Evolutionary conservation across 2,888 invertebrate species (phyloP), one percentile per base, ranked within the genome.

Genomic region (Caenorhabditis sp.): DNA sequence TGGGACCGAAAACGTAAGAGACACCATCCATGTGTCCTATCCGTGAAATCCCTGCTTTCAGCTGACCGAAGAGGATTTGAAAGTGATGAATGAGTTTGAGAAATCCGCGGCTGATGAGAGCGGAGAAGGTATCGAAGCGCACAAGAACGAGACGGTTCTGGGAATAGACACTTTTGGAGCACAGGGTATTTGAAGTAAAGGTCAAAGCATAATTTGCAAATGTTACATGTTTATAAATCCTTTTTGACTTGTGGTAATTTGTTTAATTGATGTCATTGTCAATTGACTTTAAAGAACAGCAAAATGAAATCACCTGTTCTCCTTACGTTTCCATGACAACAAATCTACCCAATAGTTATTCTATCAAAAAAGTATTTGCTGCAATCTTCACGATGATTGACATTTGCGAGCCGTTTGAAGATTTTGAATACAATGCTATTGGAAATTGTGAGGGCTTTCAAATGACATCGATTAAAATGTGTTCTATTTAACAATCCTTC

Each of bases 151-250:
- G 15, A 78, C 78, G n/a, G 77, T 69, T 9, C 64, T 78, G 11
- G 78, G 78, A 50, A 64, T 78, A 6, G 69, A 78, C 11, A 78
- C 78, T 22, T 78, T 78, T 65, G 78, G 78, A 26, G 64, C 78
- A 18, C 78, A 69, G 35, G 78, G 78, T 35, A 78, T 78, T 20
- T 74, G 50, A 74, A 55, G 18, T 35, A 24, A 32, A 78, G 69
- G n/a, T 74, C 35, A 74, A 55, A 32, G 35, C 20, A 32, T 15
- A 28, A 3, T 26, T 55, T 28, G 1, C 4, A 6, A 15, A 55
- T 6, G 28, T 51, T 22, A 13, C 15, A 26, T 28, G 6, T 55
- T 0, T 18, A 47, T 47, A 47, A 47, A 47, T 47, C n/a, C n/a
- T 47, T 20, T 20, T 3, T 1, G 4, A 3, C 47, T 18, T 47